Conservation (phyloP, 2,113 vertebrate species). For the Daboia siamensis region DNA sequence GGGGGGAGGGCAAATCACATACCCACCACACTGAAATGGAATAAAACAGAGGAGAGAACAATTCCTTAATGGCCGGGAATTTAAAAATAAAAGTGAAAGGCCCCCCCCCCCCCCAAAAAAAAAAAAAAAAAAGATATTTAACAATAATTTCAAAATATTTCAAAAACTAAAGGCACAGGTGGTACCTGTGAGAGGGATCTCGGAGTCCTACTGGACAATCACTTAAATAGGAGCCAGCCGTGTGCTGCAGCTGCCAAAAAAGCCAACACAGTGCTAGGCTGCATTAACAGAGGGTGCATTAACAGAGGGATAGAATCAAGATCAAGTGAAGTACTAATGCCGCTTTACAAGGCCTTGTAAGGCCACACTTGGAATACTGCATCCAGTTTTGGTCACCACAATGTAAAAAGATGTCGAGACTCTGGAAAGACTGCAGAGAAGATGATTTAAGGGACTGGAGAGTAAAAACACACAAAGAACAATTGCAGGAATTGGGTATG, state of each 20-base stretch:
- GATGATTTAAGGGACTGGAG: not conserved
- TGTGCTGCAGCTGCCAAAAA: not conserved
- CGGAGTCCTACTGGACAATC: not conserved
- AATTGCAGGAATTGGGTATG: not conserved
- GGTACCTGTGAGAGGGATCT: not conserved
- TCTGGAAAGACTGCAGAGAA: not conserved
- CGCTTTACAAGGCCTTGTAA: not conserved
- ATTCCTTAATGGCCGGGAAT: not conserved
- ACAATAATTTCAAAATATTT: not conserved
- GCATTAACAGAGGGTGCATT: not conserved
- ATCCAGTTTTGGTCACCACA: not conserved
- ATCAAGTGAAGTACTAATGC: not conserved
- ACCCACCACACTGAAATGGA: not conserved
- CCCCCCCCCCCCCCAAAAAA: not conserved
- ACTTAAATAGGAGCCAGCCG: not conserved
- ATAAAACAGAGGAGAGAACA: not conserved
- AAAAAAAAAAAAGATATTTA: not conserved
- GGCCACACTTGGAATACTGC: not conserved
- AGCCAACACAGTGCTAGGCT: not conserved
- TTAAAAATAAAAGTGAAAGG: not conserved
- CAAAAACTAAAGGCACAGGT: not conserved
- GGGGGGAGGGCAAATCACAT: not conserved
- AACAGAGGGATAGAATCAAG: not conserved
- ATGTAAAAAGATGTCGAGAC: not conserved
- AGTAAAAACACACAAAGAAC: not conserved